Evolutionary conservation across 2,797 vertebrate species (phyloP).

Genomic region (Sardinella longiceps): DNA sequence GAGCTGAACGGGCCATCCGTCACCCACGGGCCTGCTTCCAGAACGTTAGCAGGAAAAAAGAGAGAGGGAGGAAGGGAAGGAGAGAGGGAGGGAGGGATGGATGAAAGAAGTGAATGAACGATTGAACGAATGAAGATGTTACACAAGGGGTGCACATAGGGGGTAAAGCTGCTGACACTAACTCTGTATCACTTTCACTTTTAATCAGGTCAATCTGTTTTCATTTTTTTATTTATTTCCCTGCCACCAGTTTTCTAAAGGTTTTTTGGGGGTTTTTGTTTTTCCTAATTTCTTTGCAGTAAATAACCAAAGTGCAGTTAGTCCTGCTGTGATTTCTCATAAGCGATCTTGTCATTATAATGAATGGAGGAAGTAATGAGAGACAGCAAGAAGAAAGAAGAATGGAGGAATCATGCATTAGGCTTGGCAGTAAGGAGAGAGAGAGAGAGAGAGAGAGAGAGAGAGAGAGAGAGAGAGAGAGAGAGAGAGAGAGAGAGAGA

Average conservation of each 20-base stretch:
- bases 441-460: slow-evolving; percentile 16
- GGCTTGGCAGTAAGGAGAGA: background rate
- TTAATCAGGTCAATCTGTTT: slow-evolving; percentile 10
- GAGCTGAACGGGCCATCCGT: slow-evolving; percentile 5
- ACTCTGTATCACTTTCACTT: background rate
- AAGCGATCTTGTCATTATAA: background rate
- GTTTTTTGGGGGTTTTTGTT: background rate
- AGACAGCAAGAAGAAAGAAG: background rate
- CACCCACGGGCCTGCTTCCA: background rate
- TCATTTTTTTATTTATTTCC: background rate
- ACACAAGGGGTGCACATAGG: background rate
- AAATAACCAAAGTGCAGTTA: background rate
- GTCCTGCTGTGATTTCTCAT: background rate
- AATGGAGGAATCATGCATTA: background rate
- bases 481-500: slow-evolving; percentile 27
- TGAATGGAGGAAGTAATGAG: background rate
- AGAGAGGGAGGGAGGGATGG: background rate
- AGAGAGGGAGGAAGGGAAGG: background rate
- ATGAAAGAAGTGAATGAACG: background rate
- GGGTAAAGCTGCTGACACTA: background rate
- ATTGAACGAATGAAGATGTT: background rate
- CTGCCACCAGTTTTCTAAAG: background rate
- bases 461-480: slow-evolving; percentile 25
- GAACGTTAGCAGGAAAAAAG: background rate
- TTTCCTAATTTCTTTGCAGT: background rate